Evolutionary conservation across 2,113 vertebrate genomes (phyloP), one percentile per base, ranked within the genome.

Genomic region (Brachyistius frenatus): DNA sequence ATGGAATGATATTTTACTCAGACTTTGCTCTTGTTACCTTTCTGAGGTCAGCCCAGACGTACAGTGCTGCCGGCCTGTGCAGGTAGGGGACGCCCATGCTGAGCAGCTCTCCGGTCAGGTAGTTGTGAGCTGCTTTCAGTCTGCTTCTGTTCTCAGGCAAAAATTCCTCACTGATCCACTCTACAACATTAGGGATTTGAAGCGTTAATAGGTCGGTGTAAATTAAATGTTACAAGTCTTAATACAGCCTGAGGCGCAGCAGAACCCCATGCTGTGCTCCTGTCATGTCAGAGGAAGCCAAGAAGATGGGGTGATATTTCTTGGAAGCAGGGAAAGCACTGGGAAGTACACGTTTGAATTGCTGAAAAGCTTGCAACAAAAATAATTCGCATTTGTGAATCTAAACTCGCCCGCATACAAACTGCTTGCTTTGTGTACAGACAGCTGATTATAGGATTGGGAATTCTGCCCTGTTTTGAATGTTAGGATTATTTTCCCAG

Each of bases 41-140:
- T 75, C 96, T 95, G 88, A 99, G 91, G 79, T 99, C 96, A 0
- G 94, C 95, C 98, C 98, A 99, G 75, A 99, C 90, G 78, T 95
- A 99, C 85, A 99, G 95, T 16, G 97, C 93, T 0, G 96, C 96
- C 0, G 94, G 92, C 2, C 95, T 91, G 80, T 96, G 91, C 73
- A 99, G 94, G 75, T 96, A 97, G 10, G 96, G 96, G 75, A 98
- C 72, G 4, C 95, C 95, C 57, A 99, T 81, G 2, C 86, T 90
- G 86, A 70, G 93, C 85, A 99, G 94, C 89, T 98, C 96, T 46
- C 93, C 91, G 0, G 95, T 94, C 75, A 99, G 75, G n/a, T 94
- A 97, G 0, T 88, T 83, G 77, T 98, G 96, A 68, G 97, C 96
- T 50, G 95, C 95, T 90, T 94, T 95, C 31, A 99, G 88, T 32